These are phyloP conservation scores for Trinorchestia longiramus DNA, from an alignment of 1,140 invertebrate genomes.

Conservation along the genomic window DNA sequence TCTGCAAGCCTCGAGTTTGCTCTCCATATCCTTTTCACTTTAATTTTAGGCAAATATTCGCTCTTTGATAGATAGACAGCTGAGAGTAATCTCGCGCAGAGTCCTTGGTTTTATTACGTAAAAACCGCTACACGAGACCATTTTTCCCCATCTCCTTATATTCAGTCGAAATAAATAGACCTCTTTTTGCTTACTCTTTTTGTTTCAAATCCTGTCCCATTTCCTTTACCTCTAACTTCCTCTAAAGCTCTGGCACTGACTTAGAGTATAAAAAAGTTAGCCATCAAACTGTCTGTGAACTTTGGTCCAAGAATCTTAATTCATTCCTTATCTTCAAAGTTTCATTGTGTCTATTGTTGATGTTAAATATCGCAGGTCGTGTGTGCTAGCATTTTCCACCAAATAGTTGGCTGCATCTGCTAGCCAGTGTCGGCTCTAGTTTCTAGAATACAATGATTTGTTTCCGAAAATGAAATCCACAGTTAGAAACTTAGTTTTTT, in stretches of 20 bases:
- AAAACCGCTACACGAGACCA: neutral
- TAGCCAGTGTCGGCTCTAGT: neutral
- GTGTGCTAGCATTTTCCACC: neutral
- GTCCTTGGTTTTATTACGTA: neutral
- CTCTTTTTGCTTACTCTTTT: neutral
- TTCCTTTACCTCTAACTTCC: neutral
- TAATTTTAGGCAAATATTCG: neutral
- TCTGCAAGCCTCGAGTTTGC: slow-evolving; percentile 24
- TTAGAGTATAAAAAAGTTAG: slow-evolving; percentile 1
- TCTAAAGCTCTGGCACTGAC: neutral
- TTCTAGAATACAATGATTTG: neutral
- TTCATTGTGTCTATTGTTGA: neutral
- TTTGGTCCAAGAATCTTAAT: neutral
- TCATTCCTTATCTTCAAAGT: neutral
- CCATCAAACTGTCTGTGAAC: neutral
- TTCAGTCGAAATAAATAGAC: neutral
- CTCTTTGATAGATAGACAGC: neutral
- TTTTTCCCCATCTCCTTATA: neutral
- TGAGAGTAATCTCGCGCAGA: neutral
- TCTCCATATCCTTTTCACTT: neutral
- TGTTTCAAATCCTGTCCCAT: neutral
- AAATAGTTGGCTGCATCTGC: neutral
- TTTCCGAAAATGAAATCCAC: neutral
- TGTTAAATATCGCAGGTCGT: neutral
- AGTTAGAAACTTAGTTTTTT: neutral